These are phyloP conservation scores for Plumapathes pennacea DNA, from an alignment of 92 coral and sea anemone genomes.

Conservation along the genomic window DNA sequence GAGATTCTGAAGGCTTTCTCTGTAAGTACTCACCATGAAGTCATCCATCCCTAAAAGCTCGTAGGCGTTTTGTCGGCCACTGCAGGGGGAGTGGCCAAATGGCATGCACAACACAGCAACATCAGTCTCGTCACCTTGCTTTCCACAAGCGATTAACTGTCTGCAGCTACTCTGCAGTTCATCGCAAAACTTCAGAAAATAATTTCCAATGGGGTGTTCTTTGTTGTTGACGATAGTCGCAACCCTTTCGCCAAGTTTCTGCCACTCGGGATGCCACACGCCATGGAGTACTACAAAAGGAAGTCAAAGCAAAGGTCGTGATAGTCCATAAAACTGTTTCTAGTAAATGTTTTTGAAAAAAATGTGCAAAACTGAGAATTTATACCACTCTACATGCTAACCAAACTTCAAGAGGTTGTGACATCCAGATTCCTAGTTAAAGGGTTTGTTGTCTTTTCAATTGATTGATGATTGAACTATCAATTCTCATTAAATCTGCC, in stretches of 20 bases:
- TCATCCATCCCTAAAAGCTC: conserved; percentile 58
- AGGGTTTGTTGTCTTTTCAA: no score
- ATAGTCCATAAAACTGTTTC: neutral
- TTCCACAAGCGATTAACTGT: conserved; percentile 61
- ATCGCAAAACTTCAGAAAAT: conserved; percentile 58
- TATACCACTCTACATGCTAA: no score
- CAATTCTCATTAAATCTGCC: no score
- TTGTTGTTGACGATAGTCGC: conserved; percentile 81
- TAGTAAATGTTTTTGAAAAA: no score
- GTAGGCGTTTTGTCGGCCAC: neutral
- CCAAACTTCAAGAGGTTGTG: no score
- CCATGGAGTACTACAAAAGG: conserved; percentile 60
- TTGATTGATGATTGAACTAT: no score
- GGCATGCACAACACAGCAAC: conserved; percentile 9
- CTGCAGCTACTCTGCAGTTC: conserved; percentile 60
- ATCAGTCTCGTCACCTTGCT: conserved; percentile 5
- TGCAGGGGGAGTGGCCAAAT: neutral
- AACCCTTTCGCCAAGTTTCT: conserved; percentile 84
- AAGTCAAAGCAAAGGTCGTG: neutral
- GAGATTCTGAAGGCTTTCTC: conserved; percentile 40
- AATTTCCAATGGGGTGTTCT: conserved; percentile 84
- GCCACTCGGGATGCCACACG: conserved; percentile 91
- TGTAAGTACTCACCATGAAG: conserved; percentile 54
- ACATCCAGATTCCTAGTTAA: no score
- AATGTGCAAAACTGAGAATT: no score